Conservation (phyloP, 2,113 vertebrate genomes). For the Poicephalus meyeri region DNA sequence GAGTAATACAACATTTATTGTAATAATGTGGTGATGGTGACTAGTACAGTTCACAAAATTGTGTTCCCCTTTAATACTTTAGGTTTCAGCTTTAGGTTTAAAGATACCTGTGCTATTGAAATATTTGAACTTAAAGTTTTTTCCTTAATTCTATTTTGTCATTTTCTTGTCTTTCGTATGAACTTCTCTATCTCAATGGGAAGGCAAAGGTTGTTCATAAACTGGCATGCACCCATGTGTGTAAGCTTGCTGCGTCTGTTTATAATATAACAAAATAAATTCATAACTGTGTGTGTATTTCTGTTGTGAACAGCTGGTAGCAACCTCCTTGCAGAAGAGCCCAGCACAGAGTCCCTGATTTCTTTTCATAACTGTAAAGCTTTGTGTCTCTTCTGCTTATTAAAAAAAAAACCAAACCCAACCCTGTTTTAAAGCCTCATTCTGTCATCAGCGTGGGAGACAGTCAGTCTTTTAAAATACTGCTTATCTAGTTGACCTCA, state of each 20-base stretch:
- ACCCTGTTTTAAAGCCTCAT: not conserved
- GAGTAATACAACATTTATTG: not conserved
- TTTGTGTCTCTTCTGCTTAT: not conserved
- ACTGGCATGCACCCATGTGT: not conserved
- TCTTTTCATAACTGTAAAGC: not conserved
- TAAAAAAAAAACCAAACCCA: not conserved
- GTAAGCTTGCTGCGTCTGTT: not conserved
- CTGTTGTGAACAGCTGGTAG: not conserved
- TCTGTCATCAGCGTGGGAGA: not conserved
- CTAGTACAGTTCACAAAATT: not conserved
- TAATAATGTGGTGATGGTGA: not conserved
- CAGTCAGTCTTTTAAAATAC: accelerated
- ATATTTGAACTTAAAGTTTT: not conserved
- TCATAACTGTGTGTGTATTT: not conserved
- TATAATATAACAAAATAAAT: not conserved
- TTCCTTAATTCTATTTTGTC: not conserved
- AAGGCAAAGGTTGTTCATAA: not conserved
- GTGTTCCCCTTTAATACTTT: not conserved
- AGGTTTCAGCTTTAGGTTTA: not conserved
- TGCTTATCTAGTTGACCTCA: not conserved
- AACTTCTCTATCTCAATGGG: not conserved
- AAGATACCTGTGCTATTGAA: not conserved
- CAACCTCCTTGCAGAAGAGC: not conserved
- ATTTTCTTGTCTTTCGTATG: not conserved
- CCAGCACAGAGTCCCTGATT: not conserved